Evolutionary conservation across 1,140 invertebrate species (phyloP).

Genomic region (Hermatobates lingyangjiaoensis): DNA sequence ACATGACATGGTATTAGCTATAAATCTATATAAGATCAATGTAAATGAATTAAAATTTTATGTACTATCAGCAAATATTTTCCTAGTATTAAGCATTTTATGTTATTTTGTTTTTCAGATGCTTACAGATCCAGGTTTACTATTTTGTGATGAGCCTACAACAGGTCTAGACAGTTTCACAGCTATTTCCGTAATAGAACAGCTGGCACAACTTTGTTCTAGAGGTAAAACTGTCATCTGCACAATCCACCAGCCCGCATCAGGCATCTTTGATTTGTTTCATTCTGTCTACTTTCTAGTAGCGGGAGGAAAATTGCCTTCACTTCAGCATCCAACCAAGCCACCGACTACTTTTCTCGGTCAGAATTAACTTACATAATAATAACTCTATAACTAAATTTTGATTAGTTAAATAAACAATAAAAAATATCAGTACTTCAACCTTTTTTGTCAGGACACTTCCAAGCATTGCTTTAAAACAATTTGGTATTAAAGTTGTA

Average conservation of each 20-base stretch:
- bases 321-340: conserved; percentile 36
- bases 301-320: conserved; percentile 57
- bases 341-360: conserved; percentile 10
- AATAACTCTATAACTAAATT: conserved; percentile 2
- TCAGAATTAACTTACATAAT: conserved; percentile 8
- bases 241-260: conserved; percentile 74
- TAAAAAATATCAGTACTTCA: background rate
- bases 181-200: conserved; percentile 48
- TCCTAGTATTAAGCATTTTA: no score
- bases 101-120: conserved; percentile 32
- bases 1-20: no score
- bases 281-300: conserved; percentile 54
- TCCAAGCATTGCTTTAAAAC: background rate
- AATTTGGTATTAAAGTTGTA: no score
- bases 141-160: conserved; percentile 94
- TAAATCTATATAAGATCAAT: no score
- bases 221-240: conserved; percentile 59
- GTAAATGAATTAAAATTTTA: no score
- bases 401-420: background rate
- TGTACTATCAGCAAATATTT: no score
- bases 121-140: conserved; percentile 72
- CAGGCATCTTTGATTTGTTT: conserved; percentile 63
- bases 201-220: conserved; percentile 39
- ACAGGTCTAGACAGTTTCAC: conserved; percentile 69
- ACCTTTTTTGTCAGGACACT: background rate